Evolutionary conservation across 1,140 invertebrate species (phyloP), one percentile per base, ranked within the genome.

Genomic region (Alviniconcha marisindica): DNA sequence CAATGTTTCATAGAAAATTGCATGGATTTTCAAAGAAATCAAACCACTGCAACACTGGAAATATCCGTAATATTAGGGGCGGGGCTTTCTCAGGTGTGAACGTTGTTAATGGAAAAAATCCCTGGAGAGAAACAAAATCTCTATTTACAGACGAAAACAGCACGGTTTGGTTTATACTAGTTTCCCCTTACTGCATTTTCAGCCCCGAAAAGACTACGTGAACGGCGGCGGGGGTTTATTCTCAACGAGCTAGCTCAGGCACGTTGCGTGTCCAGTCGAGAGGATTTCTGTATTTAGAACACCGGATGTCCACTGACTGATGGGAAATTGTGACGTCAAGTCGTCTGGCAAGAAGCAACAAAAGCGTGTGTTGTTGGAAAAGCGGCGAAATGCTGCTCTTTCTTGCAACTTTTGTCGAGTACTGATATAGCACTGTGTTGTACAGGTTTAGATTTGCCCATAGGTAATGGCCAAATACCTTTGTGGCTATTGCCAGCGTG

Each of bases 401-500:
- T 77, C 74, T 81, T 38, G 40, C 28, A 42, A 81, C 42, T 51
- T 81, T 44, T 69, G 63, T 44, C 42, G 24, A 48, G 36, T 74
- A 63, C 38, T 40, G 31, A 44, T 79, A 18, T 66, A 77, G 63
- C 74, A 82, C 80, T 28, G 42, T 56, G 63, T 36, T 77, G 38
- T 74, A 14, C 60, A 38, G 48, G 31, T 54, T 54, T 81, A 48
- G 21, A 28, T 63, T 54, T 63, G 48, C 44, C 24, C 28, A 56
- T 73, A 85, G 81, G 87, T 86, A 78, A 92, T 97, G 92, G 95
- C 95, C 28, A 96, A 96, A 93, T 96, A 97, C 93, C 95, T 95
- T 92, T 98, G 97, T 94, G 97, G 96, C 87, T 97, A 97, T 94
- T 98, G 97, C 93, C 96, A 97, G 93, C 96, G 97, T 94, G 96